Conservation (phyloP, 2,888 invertebrate species). For the Brachypterus glaber region DNA sequence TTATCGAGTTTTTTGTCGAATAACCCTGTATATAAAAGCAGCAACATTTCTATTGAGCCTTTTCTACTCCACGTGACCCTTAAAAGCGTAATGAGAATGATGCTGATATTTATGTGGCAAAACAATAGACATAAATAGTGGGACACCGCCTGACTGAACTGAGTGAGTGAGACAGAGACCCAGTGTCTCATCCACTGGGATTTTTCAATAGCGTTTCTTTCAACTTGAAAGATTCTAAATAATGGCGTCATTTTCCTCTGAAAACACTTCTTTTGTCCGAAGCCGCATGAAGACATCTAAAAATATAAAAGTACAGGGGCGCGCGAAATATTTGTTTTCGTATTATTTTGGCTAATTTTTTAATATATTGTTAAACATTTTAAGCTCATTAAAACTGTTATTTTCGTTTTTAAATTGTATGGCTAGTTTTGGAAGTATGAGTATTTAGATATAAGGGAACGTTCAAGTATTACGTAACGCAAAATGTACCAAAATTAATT, state of each 20-base stretch:
- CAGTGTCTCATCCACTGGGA: conserved; percentile 15
- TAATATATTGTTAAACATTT: too few relatives aligned
- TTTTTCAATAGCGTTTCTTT: conserved; percentile 25
- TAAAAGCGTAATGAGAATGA: not conserved
- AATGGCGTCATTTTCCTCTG: conserved; percentile 28
- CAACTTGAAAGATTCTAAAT: conserved; percentile 28
- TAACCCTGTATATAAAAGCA: too few relatives aligned
- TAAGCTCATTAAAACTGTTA: too few relatives aligned
- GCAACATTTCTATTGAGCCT: too few relatives aligned
- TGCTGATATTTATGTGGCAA: conserved; percentile 4
- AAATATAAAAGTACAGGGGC: conserved; percentile 23
- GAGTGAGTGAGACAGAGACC: not conserved
- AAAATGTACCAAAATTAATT: too few relatives aligned
- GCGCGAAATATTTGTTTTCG: too few relatives aligned
- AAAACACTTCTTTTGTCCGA: conserved; percentile 27
- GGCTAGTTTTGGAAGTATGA: too few relatives aligned
- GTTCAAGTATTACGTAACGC: too few relatives aligned
- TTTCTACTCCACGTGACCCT: not conserved
- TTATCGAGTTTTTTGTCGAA: too few relatives aligned
- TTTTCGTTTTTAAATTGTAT: too few relatives aligned
- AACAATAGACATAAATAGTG: conserved; percentile 4
- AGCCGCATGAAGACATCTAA: conserved; percentile 28
- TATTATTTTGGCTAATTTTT: too few relatives aligned
- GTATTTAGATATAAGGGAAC: too few relatives aligned
- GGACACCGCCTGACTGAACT: not conserved